A percentile compares a stretch with the other conserved stretches of the same genome.
These are phyloP conservation scores for Tokudaia muenninki DNA, from an alignment of 2,797 vertebrate genomes.

Conservation along the genomic window DNA sequence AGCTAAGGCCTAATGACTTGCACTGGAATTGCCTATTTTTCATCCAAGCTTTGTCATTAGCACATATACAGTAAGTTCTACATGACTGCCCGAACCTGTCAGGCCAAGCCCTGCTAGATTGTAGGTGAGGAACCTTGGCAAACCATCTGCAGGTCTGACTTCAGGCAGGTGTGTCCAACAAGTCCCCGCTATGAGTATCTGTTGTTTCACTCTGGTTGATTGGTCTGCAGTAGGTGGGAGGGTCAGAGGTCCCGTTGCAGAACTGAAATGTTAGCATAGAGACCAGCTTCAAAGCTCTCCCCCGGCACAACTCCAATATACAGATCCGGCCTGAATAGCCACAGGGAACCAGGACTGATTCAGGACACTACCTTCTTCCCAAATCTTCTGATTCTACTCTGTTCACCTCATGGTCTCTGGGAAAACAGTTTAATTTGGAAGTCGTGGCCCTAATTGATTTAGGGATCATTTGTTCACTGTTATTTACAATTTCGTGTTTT, in stretches of 20 bases:
- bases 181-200: neutral
- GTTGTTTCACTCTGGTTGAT: neutral
- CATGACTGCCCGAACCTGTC: slow-evolving; percentile 69
- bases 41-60: slow-evolving; percentile 44
- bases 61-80: slow-evolving; percentile 40
- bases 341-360: neutral
- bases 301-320: neutral
- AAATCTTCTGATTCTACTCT: neutral
- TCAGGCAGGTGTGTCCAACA: slow-evolving; percentile 56
- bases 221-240: neutral
- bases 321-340: neutral
- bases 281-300: neutral
- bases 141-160: slow-evolving; percentile 41
- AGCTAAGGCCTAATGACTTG: neutral
- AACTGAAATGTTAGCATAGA: neutral
- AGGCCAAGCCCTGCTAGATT: slow-evolving; percentile 58
- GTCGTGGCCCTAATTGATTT: neutral
- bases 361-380: neutral
- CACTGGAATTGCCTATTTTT: slow-evolving; percentile 32
- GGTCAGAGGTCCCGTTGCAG: neutral
- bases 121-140: slow-evolving; percentile 39
- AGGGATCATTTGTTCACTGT: neutral
- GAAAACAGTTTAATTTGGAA: neutral
- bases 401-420: neutral
- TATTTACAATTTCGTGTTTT: slow-evolving; percentile 41